Conservation (phyloP, 2,888 invertebrate species). For the Sussaba pulchella region DNA sequence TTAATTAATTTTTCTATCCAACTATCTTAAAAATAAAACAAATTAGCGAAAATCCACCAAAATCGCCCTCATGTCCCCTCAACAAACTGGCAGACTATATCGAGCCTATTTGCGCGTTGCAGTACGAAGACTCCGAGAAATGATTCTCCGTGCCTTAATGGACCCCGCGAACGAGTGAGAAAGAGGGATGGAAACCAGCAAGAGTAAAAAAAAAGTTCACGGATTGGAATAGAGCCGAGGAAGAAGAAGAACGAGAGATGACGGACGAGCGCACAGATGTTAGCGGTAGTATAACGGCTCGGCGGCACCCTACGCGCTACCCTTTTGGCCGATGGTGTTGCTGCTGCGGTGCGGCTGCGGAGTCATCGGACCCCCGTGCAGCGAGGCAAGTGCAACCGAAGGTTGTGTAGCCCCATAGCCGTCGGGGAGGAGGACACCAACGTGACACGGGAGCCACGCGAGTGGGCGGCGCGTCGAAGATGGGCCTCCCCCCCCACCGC, state of each 20-base stretch:
- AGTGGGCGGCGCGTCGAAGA: slow-evolving; percentile 75
- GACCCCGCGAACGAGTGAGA: slow-evolving; percentile 10
- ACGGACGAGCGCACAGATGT: slow-evolving; percentile 73
- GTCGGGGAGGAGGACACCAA: no score
- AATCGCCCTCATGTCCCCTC: background rate
- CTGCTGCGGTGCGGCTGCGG: slow-evolving; percentile 17
- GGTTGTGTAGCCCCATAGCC: no score
- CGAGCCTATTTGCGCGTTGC: slow-evolving; percentile 10
- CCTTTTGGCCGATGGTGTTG: slow-evolving; percentile 52
- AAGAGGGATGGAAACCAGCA: slow-evolving; percentile 21
- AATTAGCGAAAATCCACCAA: background rate
- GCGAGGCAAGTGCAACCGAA: slow-evolving; percentile 65
- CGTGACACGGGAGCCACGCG: slow-evolving; percentile 74
- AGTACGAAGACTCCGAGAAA: slow-evolving; percentile 9
- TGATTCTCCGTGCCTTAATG: background rate
- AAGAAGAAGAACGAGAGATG: slow-evolving; percentile 63
- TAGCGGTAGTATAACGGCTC: slow-evolving; percentile 65
- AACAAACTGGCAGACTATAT: no score
- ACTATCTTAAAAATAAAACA: background rate
- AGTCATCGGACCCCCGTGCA: slow-evolving; percentile 67
- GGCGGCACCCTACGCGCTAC: slow-evolving; percentile 65
- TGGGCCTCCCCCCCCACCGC: slow-evolving; percentile 41
- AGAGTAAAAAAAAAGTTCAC: slow-evolving; percentile 54
- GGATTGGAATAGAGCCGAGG: slow-evolving; percentile 51
- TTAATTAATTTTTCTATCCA: background rate